Conservation (phyloP, 2,888 invertebrate species). For the Neoaliturus tenellus region DNA sequence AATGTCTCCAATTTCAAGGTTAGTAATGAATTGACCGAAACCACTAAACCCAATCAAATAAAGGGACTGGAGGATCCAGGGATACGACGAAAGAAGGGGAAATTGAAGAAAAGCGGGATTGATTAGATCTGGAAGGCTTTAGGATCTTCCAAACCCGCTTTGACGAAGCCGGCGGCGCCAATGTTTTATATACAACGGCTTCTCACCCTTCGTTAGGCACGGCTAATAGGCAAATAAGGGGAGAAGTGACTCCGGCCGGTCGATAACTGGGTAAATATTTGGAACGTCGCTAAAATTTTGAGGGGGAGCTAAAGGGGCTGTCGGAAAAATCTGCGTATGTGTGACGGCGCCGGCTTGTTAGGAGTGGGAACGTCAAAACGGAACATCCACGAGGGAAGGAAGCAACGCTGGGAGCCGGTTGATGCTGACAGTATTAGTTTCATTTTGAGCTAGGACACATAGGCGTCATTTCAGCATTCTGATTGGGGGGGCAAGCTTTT, state of each 20-base stretch:
- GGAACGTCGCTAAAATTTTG: conserved; percentile 16
- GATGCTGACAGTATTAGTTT: too few species aligned
- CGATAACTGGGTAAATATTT: conserved; percentile 33
- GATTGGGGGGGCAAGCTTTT: too few species aligned
- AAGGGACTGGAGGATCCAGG: neutral
- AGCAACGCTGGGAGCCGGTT: neutral
- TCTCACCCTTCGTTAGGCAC: conserved; percentile 23
- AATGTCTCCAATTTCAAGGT: neutral
- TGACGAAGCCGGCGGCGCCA: conserved; percentile 1
- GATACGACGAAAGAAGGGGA: neutral
- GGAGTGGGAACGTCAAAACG: conserved; percentile 9
- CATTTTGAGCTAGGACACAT: too few species aligned
- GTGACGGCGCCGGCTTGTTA: conserved; percentile 12
- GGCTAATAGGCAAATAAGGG: conserved; percentile 52
- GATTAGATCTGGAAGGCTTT: neutral
- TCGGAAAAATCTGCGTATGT: conserved; percentile 38
- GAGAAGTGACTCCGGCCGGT: too few species aligned
- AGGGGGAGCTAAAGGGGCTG: neutral
- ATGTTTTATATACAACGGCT: conserved; percentile 20
- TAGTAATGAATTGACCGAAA: neutral
- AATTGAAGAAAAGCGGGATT: neutral
- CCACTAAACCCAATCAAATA: neutral
- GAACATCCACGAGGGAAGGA: neutral
- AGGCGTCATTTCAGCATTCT: too few species aligned
- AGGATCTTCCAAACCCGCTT: conserved; percentile 19